Evolutionary conservation across 2,888 invertebrate species (phyloP), one percentile per base, ranked within the genome.

Genomic region (Aspidapion aeneum): DNA sequence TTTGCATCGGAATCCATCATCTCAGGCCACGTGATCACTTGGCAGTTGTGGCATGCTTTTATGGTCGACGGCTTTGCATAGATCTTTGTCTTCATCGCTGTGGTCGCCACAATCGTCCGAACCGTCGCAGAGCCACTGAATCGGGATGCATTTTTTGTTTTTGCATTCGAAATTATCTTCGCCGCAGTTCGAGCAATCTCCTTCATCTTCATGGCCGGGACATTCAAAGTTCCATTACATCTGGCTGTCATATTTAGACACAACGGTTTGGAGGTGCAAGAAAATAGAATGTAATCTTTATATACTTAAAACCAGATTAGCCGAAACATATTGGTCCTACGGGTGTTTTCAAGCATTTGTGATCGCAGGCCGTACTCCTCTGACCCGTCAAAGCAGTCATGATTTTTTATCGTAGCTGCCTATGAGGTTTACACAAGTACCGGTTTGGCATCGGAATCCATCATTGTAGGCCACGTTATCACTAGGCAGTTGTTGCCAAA

Each of bases 201-300:
- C 62, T 74, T 93, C 93, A 69, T 93, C 93, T 63, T 91, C 90
- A 1, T 85, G 86, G 0, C 85, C 83, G 0, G 89, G 88, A 72
- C 93, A 93, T 64, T 93, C 91, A 0, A 82, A 73, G 82, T 84
- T 16, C 85, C 84, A 79, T 74, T 84, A 78, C 80, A 87, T 80
- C 81, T 81, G 48, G 83, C 83, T 0, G 80, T 76, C 21, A 72
- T 72, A 1, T 84, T 84, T 54, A 86, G 69, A 71, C 87, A 87
- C 61, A 84, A 79, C 61, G 79, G 81, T 3, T 72, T 74, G 73
- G 86, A 82, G 48, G 77, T 74, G 70, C 87, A 87, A 21, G 78
- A 71, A 69, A 82, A 83, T 72, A n/a, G n/a, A n/a, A n/a, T n/a
- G n/a, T n/a, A 55, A 3, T 21, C 55, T 57, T 48, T 35, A 59